These are phyloP conservation scores for Apoderus coryli DNA, from an alignment of 2,888 invertebrate species.

Conservation along the genomic window DNA sequence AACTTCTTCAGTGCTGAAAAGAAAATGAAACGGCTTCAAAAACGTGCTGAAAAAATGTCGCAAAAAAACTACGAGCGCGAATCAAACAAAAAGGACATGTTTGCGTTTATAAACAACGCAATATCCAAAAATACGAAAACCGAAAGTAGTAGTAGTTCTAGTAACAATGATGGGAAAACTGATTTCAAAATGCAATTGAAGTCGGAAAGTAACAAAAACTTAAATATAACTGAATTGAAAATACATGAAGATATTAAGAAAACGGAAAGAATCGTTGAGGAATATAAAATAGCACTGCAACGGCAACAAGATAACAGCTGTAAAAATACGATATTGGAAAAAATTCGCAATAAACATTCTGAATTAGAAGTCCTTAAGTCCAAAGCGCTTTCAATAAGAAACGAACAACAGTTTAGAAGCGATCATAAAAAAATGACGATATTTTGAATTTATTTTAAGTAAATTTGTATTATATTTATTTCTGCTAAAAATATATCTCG, in stretches of 20 bases:
- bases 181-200: slow-evolving; percentile 10
- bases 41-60: slow-evolving; percentile 46
- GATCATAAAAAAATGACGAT: background rate
- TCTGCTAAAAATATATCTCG: too few species aligned
- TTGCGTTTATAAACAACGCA: slow-evolving; percentile 56
- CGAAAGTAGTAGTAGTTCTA: background rate
- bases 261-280: background rate
- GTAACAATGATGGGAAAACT: slow-evolving; percentile 7
- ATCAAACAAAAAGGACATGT: slow-evolving; percentile 49
- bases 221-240: slow-evolving; percentile 8
- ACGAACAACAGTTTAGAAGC: background rate
- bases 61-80: slow-evolving; percentile 50
- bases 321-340: slow-evolving; percentile 1
- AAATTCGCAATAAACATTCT: background rate
- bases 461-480: too few species aligned
- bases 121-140: slow-evolving; percentile 10
- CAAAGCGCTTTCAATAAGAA: background rate
- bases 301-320: background rate
- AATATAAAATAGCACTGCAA: background rate
- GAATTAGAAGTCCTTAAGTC: background rate
- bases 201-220: slow-evolving; percentile 6
- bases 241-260: slow-evolving; percentile 10
- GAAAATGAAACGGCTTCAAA: slow-evolving; percentile 47
- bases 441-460: too few species aligned
- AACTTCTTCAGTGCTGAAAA: slow-evolving; percentile 61